Evolutionary conservation across 2,113 vertebrate species (phyloP).

Genomic region (Hepsetus odoe): DNA sequence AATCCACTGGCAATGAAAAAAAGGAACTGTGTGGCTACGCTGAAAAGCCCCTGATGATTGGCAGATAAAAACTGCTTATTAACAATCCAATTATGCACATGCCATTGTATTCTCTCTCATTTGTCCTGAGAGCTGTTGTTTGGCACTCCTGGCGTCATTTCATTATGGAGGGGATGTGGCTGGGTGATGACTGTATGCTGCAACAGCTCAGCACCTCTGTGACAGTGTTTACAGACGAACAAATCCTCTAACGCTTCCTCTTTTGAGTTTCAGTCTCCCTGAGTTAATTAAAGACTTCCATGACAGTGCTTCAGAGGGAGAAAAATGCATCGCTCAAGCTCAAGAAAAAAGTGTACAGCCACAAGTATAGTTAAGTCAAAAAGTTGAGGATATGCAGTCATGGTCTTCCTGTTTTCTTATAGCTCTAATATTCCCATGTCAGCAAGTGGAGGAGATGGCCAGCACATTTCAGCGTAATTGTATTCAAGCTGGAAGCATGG

Average conservation of each 20-base stretch:
- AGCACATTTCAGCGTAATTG: constrained; percentile 12
- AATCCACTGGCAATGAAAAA: not conserved
- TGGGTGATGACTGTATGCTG: constrained; percentile 2
- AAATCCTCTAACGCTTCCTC: not conserved
- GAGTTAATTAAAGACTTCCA: constrained; percentile 34
- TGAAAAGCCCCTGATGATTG: constrained; percentile 34
- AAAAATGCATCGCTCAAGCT: constrained; percentile 2
- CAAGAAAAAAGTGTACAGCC: not conserved
- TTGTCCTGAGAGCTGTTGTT: constrained; percentile 4
- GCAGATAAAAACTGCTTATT: constrained; percentile 32
- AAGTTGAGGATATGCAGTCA: constrained; percentile 13
- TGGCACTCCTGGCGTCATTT: not conserved
- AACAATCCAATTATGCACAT: constrained; percentile 43
- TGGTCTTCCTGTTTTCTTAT: not conserved
- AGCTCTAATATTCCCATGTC: not conserved
- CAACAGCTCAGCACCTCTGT: not conserved
- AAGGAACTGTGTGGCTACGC: constrained; percentile 16
- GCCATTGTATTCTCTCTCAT: constrained; percentile 1
- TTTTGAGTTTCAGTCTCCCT: constrained; percentile 23
- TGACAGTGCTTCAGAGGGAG: constrained; percentile 13
- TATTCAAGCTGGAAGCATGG: constrained; percentile 40
- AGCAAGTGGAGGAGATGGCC: not conserved
- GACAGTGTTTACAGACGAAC: constrained; percentile 6
- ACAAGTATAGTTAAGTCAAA: not conserved
- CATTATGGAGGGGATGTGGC: not conserved